Conservation (phyloP, 23 tunicate species). For the Botrylloides violaceus region DNA sequence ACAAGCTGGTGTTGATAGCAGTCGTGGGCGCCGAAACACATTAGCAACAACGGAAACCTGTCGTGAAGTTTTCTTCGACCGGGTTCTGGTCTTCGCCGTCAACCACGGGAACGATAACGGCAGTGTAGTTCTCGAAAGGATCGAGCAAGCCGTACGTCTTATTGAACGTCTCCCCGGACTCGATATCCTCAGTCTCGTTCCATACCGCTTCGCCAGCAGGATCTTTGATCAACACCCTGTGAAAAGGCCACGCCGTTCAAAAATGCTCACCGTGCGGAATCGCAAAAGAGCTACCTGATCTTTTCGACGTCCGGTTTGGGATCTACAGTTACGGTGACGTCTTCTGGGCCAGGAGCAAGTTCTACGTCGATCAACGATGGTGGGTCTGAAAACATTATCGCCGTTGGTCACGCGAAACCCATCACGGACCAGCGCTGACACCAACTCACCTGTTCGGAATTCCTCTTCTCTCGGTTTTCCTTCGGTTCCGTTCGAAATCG, state of each 20-base stretch:
- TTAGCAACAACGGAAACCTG: too few species aligned
- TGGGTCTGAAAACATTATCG: not conserved
- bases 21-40: too few species aligned
- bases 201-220: not conserved
- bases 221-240: slow-evolving; percentile 1
- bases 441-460: not conserved
- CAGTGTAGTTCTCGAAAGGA: not conserved
- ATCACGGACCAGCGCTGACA: not conserved
- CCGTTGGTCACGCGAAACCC: not conserved
- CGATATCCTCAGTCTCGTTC: not conserved
- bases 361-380: not conserved
- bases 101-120: not conserved
- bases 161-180: not conserved
- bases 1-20: too few species aligned
- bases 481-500: not conserved
- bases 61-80: not conserved
- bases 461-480: not conserved
- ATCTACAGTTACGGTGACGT: not conserved
- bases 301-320: not conserved
- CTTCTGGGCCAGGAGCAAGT: not conserved
- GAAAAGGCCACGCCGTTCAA: too few species aligned
- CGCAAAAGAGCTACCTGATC: not conserved
- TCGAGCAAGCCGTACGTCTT: not conserved
- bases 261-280: not conserved
- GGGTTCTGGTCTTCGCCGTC: not conserved